These are phyloP conservation scores for Hemithea aestivaria DNA, from an alignment of 2,888 invertebrate species.

Conservation along the genomic window DNA sequence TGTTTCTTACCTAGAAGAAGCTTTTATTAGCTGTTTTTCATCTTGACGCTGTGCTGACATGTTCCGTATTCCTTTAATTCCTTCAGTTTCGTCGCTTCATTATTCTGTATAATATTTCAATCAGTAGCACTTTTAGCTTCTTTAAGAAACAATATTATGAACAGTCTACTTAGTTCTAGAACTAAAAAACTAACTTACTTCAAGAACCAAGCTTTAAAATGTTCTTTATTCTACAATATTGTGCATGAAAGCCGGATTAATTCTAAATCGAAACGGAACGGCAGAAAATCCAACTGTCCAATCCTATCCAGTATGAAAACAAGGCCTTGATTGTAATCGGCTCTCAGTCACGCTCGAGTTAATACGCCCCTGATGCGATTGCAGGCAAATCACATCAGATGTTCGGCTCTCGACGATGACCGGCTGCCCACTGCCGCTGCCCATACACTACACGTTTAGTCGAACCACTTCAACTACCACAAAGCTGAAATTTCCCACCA, in stretches of 20 bases:
- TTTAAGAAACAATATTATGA: no score
- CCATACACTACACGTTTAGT: conserved; percentile 18
- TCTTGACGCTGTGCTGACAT: no score
- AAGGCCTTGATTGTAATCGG: conserved; percentile 36
- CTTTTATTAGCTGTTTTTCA: no score
- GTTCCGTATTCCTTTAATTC: no score
- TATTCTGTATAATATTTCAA: no score
- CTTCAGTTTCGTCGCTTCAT: no score
- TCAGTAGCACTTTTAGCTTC: no score
- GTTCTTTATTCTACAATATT: no score
- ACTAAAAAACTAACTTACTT: no score
- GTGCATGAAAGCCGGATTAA: not conserved
- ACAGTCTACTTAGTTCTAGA: no score
- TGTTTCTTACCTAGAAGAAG: no score
- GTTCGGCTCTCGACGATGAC: conserved; percentile 30
- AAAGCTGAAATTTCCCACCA: conserved; percentile 3
- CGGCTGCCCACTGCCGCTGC: conserved; percentile 15
- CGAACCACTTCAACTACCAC: conserved; percentile 2
- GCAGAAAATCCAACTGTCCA: conserved; percentile 38
- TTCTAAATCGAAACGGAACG: not conserved
- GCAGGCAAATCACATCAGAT: conserved; percentile 41
- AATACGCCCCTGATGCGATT: conserved; percentile 43
- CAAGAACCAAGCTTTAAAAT: no score
- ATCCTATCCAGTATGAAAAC: conserved; percentile 40
- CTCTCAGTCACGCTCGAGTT: conserved; percentile 38